These are phyloP conservation scores for Myodes glareolus DNA, from an alignment of 2,113 vertebrate genomes.

Conservation along the genomic window DNA sequence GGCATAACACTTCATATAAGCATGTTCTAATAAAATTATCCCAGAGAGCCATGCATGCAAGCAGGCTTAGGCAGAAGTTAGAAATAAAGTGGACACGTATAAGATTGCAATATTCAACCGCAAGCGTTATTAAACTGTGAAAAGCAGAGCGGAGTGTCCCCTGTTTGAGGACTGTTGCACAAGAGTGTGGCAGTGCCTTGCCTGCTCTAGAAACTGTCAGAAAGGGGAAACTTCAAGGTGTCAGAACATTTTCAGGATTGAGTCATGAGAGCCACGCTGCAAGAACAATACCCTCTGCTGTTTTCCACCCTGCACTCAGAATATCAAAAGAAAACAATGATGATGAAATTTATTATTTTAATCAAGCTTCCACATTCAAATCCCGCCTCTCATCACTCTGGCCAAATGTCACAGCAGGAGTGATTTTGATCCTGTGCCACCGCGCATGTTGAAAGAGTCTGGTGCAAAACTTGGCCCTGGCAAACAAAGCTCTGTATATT, in stretches of 20 bases:
- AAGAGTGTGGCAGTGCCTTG: neutral
- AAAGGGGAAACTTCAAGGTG: slow-evolving; percentile 28
- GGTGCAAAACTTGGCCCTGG: neutral
- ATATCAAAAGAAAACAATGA: slow-evolving; percentile 49
- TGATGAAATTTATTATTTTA: slow-evolving; percentile 68
- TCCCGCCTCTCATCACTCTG: slow-evolving; percentile 22
- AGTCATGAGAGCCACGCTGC: slow-evolving; percentile 22
- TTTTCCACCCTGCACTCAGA: slow-evolving; percentile 38
- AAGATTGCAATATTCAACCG: neutral
- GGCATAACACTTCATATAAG: slow-evolving; percentile 9
- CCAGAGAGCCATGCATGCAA: neutral
- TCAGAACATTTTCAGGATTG: neutral
- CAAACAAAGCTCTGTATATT: slow-evolving; percentile 45
- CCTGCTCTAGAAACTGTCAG: slow-evolving; percentile 20
- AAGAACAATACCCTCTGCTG: slow-evolving; percentile 28
- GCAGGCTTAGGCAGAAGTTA: neutral
- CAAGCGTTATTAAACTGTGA: neutral
- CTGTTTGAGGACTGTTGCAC: neutral
- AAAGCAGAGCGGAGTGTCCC: neutral
- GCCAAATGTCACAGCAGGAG: slow-evolving; percentile 37
- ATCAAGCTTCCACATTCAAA: slow-evolving; percentile 30
- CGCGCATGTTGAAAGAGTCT: slow-evolving; percentile 38
- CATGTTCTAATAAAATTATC: slow-evolving; percentile 40
- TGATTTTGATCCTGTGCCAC: slow-evolving; percentile 41
- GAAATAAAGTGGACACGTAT: neutral